Base-by-base conservation (phyloP, 2,888 invertebrate genomes). In the Drosophila cognata region DNA sequence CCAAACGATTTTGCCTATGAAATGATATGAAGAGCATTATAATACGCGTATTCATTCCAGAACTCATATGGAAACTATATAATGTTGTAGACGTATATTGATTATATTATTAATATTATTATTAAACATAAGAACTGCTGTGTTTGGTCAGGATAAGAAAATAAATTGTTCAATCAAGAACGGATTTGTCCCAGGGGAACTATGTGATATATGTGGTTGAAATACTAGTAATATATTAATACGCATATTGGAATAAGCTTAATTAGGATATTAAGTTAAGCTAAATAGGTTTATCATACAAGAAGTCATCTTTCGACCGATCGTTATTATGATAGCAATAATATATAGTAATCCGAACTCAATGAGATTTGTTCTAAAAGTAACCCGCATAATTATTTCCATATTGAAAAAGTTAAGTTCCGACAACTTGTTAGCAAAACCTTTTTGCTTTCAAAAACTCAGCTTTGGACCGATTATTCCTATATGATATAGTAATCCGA, bases 401-500 rank as follows among this genome's bases (percentile, higher is more conserved):
- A 11, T 21, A 21, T 43, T 43, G 5, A 1, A 21, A 21, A 13
- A 21, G 2, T 18, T 4, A 38, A 38, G 35, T 13, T 43, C 13
- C 1, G 1, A 21, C 4, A 41, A 10, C 0, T n/a, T n/a, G 10
- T 41, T n/a, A 4, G n/a, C 0, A 41, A 41, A 10, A n/a, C 0
- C 10, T 10, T n/a, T 41, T 10, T n/a, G 1, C n/a, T 8, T 8
- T 0, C 36, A 7, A 7, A 18, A 18, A 8, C 8, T n/a, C 0
- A 18, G 4, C n/a, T 10, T 4, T n/a, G 4, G 1, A 0, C 10
- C 4, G 4, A 41, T 10, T n/a, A 10, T 10, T n/a, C 7, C 4
- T 41, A 41, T 4, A 1, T 4, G n/a, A 41, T n/a, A 18, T 4
- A n/a, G 10, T 41, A 0, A 4, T n/a, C n/a, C 10, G 10, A 41